phyloP scores from a whole-genome alignment of 2,797 vertebrate species.

The Capromys pilorides region DNA sequence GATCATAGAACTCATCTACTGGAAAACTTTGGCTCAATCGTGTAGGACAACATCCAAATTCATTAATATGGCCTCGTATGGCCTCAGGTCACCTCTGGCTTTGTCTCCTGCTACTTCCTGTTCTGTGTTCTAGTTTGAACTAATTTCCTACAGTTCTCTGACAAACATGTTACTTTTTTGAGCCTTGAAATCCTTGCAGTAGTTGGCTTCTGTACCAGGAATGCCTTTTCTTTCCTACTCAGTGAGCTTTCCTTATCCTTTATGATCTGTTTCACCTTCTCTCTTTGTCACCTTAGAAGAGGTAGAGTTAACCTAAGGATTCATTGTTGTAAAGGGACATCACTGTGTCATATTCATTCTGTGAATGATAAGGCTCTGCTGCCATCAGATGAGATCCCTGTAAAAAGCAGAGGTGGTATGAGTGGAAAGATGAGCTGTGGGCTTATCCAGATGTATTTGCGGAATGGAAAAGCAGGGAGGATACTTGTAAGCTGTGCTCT shows the following conservation, averaged over 20 bases:
- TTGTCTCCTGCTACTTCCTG: conserved; percentile 56
- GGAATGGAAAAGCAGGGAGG: conserved; percentile 1
- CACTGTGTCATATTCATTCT: background rate
- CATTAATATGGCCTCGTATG: conserved; percentile 65
- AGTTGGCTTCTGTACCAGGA: conserved; percentile 55
- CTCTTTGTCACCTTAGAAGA: conserved; percentile 54
- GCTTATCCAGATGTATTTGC: conserved; percentile 24
- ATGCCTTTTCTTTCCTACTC: conserved; percentile 62
- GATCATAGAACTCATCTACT: conserved; percentile 31
- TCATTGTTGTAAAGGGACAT: conserved; percentile 39
- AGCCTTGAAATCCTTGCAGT: conserved; percentile 66
- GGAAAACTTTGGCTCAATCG: conserved; percentile 67
- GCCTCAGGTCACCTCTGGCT: conserved; percentile 60
- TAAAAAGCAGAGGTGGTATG: conserved; percentile 19
- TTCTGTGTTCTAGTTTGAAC: conserved; percentile 62
- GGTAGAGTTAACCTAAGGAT: conserved; percentile 31
- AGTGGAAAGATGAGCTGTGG: background rate
- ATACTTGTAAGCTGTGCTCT: background rate
- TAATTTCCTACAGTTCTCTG: conserved; percentile 67
- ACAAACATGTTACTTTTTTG: conserved; percentile 68
- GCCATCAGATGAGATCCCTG: background rate
- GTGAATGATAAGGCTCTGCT: conserved; percentile 25
- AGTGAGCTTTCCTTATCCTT: conserved; percentile 64
- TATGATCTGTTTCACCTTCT: conserved; percentile 47
- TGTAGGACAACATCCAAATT: conserved; percentile 73